Base-by-base conservation (phyloP, 2,797 vertebrate species). In the Cetoscarus ocellatus region DNA sequence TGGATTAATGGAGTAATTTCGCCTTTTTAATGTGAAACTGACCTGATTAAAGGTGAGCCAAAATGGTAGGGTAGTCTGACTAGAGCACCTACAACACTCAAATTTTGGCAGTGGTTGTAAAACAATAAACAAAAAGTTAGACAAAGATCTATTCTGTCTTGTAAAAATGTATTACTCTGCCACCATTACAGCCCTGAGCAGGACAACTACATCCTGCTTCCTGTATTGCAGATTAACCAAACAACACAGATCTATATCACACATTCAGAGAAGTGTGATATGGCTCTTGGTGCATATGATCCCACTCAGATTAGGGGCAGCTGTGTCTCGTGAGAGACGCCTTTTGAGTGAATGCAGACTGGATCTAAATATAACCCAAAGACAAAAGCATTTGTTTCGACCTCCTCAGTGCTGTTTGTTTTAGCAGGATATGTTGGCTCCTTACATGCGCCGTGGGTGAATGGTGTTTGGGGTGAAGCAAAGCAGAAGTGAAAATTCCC, bases 341-440 rank as follows among this genome's bases (percentile, higher is more conserved):
- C 45, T 19, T 75, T 84, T 74, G 73, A 77, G 76, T 84, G 73
- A 86, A 76, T 69, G 73, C 70, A 70, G 57, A 43, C 74, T 49
- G 54, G 17, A 18, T 70, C 89, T 93, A 93, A 92, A 92, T 92
- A 91, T 93, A 94, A 86, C 91, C 58, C 84, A 19, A 50, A 89
- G 77, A 93, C 90, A 93, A 92, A 93, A 91, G 88, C 73, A 66
- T 93, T 93, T 93, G 89, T 93, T 92, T 92, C 90, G 67, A 54
- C 80, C 75, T 80, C 82, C 74, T 92, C 83, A 81, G 74, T 83
- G 86, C 84, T 92, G 88, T 94, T 94, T 93, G 86, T 93, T 88
- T 90, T 87, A 81, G 80, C 90, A 94, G 91, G 91, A 94, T 90
- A 92, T 80, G 77, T 73, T 85, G 77, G 76, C 86, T 90, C 83